Percentiles rank a stretch among this genome's conserved stretches.
Evolutionary conservation across 1,140 invertebrate species (phyloP).

Genomic region (Habropoda laboriosa): DNA sequence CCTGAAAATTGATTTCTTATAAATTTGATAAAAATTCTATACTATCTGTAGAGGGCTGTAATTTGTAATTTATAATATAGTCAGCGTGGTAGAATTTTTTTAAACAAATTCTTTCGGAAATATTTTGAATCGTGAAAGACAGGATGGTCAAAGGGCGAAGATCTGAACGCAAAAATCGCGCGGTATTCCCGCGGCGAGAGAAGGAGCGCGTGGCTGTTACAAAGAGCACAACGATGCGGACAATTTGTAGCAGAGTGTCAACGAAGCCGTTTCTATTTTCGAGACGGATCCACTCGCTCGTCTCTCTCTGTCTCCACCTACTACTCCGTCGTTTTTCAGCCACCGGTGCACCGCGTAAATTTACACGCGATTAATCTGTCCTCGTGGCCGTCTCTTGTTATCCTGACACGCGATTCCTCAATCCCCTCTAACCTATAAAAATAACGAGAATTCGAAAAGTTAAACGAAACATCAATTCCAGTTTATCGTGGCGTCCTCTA

Average conservation of each 20-base stretch:
- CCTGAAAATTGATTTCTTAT: no score
- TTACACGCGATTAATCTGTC: conserved; percentile 53
- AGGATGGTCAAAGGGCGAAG: not conserved
- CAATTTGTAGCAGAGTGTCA: conserved; percentile 82
- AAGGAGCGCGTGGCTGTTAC: conserved; percentile 62
- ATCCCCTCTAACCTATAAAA: conserved; percentile 9
- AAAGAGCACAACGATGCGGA: conserved; percentile 76
- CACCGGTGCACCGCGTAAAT: conserved; percentile 45
- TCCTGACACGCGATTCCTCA: conserved; percentile 32
- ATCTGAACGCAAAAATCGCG: not conserved
- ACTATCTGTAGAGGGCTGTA: no score
- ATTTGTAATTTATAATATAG: not conserved
- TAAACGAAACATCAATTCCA: no score
- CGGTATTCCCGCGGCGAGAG: conserved; percentile 42
- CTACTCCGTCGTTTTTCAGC: conserved; percentile 36
- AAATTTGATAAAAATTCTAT: no score
- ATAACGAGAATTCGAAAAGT: conserved; percentile 6
- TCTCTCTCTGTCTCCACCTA: conserved; percentile 35
- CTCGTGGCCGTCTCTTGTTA: conserved; percentile 47
- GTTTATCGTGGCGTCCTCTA: no score
- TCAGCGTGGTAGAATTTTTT: not conserved
- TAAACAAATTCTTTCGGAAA: not conserved
- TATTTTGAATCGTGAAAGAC: not conserved
- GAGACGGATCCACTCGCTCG: conserved; percentile 54
- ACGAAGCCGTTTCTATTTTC: conserved; percentile 80